Percentiles rank a stretch among this genome's conserved stretches.
Conservation (phyloP, 2,888 invertebrate genomes). For the Oxyscelio sp. region DNA sequence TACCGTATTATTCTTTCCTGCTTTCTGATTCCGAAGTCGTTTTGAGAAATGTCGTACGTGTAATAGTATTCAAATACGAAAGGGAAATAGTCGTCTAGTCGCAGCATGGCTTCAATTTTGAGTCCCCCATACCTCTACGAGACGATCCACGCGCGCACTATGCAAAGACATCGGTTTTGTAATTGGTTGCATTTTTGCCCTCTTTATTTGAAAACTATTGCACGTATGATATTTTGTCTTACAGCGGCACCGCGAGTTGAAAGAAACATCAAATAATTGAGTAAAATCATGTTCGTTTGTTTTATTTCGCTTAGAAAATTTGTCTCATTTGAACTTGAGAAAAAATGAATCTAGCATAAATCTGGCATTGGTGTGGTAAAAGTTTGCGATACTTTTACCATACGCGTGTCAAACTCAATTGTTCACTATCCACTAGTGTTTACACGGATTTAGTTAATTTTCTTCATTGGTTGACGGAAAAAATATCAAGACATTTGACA, state of each 20-base stretch:
- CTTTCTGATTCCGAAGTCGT: conserved; percentile 51
- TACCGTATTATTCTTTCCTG: conserved; percentile 38
- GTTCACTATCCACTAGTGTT: too few species aligned
- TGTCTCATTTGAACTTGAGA: conserved; percentile 27
- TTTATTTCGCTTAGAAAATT: conserved; percentile 32
- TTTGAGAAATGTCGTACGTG: conserved; percentile 50
- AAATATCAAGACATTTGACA: neutral
- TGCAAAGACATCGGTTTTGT: conserved; percentile 29
- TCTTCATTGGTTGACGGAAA: conserved; percentile 14
- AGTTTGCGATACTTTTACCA: too few species aligned
- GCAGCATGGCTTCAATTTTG: conserved; percentile 50
- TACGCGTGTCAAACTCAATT: too few species aligned
- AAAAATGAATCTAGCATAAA: conserved; percentile 25
- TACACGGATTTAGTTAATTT: conserved; percentile 18
- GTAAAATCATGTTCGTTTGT: conserved; percentile 44
- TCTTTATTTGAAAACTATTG: conserved; percentile 35
- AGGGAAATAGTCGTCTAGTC: conserved; percentile 78
- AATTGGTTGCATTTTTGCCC: conserved; percentile 35
- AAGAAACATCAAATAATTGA: conserved; percentile 45
- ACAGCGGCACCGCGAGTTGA: neutral
- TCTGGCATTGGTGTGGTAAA: too few species aligned
- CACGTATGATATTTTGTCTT: conserved; percentile 13
- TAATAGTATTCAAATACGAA: conserved; percentile 57
- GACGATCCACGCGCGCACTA: conserved; percentile 11
- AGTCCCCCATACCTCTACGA: conserved; percentile 3